Percentiles rank a stretch among this genome's conserved stretches.
These are phyloP conservation scores for Penaeus indicus DNA, from an alignment of 1,140 invertebrate species.

Conservation along the genomic window DNA sequence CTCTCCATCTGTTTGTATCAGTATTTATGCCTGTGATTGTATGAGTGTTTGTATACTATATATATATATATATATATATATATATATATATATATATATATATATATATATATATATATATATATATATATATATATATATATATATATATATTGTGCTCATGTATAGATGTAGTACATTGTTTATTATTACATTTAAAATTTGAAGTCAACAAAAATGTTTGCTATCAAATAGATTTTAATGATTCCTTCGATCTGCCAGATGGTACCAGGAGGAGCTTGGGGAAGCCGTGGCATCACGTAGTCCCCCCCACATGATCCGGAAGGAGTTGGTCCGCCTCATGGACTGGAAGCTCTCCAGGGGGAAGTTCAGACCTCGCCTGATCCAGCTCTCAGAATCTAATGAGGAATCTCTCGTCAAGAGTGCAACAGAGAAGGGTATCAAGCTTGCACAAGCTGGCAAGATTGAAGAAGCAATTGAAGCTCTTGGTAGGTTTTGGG, in stretches of 20 bases:
- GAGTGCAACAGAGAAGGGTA: conserved; percentile 21
- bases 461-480: conserved; percentile 28
- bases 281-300: neutral
- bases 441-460: conserved; percentile 2
- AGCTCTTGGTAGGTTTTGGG: conserved; percentile 11
- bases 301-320: conserved; percentile 26
- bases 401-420: conserved; percentile 26
- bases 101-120: too few species aligned
- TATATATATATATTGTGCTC: too few species aligned
- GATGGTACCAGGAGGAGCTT: conserved; percentile 37
- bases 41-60: too few species aligned
- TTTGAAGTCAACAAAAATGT: too few species aligned
- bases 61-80: too few species aligned
- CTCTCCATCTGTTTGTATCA: too few species aligned
- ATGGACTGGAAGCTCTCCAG: conserved; percentile 37
- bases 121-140: too few species aligned
- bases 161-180: too few species aligned
- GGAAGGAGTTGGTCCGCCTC: conserved; percentile 25
- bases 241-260: neutral
- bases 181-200: too few species aligned
- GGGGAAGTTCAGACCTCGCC: conserved; percentile 35
- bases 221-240: too few species aligned
- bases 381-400: conserved; percentile 16
- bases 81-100: too few species aligned
- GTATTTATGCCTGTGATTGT: too few species aligned